phyloP scores from a whole-genome alignment of 2,113 vertebrate species.

The Syrrhaptes paradoxus region DNA sequence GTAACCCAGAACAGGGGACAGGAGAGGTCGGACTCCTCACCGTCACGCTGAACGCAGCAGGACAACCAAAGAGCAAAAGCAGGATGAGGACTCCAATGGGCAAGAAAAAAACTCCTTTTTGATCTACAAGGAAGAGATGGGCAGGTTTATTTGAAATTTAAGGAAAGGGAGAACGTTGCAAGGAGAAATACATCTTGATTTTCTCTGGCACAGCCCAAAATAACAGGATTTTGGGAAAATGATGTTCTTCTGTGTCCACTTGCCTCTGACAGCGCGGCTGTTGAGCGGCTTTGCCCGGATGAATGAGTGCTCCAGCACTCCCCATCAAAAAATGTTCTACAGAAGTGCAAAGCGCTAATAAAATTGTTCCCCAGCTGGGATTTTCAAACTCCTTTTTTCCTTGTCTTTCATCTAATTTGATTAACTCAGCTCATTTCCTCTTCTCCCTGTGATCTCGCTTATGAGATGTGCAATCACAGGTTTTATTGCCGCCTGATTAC shows the following conservation, averaged over 20 bases:
- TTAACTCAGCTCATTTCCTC: slow-evolving; percentile 55
- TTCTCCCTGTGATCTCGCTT: slow-evolving; percentile 12
- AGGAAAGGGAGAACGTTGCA: background rate
- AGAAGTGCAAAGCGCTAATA: slow-evolving; percentile 14
- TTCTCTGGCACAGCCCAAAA: background rate
- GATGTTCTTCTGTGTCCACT: background rate
- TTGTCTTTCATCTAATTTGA: slow-evolving; percentile 45
- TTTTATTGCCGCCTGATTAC: slow-evolving; percentile 6
- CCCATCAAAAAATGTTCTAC: background rate
- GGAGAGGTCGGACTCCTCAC: background rate
- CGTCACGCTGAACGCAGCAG: background rate
- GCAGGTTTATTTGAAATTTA: background rate
- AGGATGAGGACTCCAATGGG: background rate
- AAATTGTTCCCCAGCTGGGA: slow-evolving; percentile 32
- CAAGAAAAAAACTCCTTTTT: background rate
- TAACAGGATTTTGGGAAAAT: background rate
- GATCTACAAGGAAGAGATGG: background rate
- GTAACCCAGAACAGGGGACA: background rate
- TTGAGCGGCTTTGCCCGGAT: background rate
- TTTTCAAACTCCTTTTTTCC: slow-evolving; percentile 19
- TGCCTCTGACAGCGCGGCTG: accelerated
- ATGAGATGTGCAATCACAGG: slow-evolving; percentile 25
- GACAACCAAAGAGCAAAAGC: background rate
- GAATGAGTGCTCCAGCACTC: background rate
- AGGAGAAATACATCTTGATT: background rate